Evolutionary conservation across 2,888 invertebrate species (phyloP).

Genomic region (Drosophila paranaensis): DNA sequence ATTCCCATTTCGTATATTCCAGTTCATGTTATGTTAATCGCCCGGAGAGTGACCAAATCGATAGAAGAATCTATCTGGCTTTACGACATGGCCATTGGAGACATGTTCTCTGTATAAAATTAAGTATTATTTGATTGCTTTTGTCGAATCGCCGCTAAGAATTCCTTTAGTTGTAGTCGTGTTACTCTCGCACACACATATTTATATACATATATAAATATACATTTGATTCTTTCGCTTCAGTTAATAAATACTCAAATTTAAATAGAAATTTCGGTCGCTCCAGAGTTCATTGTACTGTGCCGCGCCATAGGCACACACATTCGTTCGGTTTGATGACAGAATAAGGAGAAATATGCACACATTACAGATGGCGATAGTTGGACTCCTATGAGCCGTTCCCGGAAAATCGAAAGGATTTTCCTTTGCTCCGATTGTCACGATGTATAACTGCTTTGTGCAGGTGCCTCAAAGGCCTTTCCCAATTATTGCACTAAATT

Average conservation of each 20-base stretch:
- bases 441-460: background rate
- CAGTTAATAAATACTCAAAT: conserved; percentile 61
- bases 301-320: conserved; percentile 5
- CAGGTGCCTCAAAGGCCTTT: conserved; percentile 41
- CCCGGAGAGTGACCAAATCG: conserved; percentile 44
- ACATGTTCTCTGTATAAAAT: conserved; percentile 78
- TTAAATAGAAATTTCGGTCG: conserved; percentile 64
- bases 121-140: conserved; percentile 73
- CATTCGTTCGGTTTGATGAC: conserved; percentile 3
- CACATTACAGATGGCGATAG: conserved; percentile 8
- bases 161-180: conserved; percentile 54
- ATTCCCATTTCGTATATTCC: conserved; percentile 70
- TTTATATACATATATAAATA: background rate
- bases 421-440: conserved; percentile 12
- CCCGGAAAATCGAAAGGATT: conserved; percentile 60
- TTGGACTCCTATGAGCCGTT: conserved; percentile 10
- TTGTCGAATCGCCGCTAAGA: conserved; percentile 60
- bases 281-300: conserved; percentile 66
- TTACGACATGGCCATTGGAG: conserved; percentile 50
- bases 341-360: background rate
- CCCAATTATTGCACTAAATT: conserved; percentile 54
- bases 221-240: conserved; percentile 50
- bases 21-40: conserved; percentile 77
- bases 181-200: conserved; percentile 50
- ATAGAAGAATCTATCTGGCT: conserved; percentile 47